A percentile compares a stretch with the other conserved stretches of the same genome.
phyloP scores from a whole-genome alignment of 2,113 vertebrate species.

The Alectura lathami region DNA sequence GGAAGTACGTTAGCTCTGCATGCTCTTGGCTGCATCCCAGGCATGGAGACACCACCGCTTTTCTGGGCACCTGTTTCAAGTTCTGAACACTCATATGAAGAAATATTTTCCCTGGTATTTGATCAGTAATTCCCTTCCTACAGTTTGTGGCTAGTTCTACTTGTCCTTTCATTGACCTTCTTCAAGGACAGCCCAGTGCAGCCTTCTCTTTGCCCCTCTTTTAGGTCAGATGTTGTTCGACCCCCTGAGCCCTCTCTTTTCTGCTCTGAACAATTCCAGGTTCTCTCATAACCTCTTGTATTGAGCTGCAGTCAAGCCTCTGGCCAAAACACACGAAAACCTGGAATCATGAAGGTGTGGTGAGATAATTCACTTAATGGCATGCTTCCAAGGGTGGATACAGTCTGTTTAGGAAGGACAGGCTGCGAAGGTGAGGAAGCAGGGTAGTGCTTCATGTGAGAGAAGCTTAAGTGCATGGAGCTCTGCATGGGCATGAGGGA shows the following conservation, averaged over 20 bases:
- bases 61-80: background rate
- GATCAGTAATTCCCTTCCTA: background rate
- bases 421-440: background rate
- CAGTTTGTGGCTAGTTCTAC: background rate
- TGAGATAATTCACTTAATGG: background rate
- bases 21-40: background rate
- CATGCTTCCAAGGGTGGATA: background rate
- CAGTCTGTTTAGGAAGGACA: background rate
- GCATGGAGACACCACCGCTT: background rate
- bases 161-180: background rate
- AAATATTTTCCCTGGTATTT: background rate
- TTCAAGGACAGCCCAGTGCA: background rate
- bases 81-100: background rate
- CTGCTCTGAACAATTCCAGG: background rate
- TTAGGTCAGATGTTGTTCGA: background rate
- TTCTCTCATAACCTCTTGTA: fast-evolving
- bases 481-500: background rate
- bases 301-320: background rate
- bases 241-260: background rate
- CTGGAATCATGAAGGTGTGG: fast-evolving
- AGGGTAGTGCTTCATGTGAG: background rate
- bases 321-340: background rate
- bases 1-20: background rate
- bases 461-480: background rate
- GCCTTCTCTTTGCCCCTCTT: background rate